phyloP scores from a whole-genome alignment of 2,888 invertebrate species.

The Drosophila anomelani region DNA sequence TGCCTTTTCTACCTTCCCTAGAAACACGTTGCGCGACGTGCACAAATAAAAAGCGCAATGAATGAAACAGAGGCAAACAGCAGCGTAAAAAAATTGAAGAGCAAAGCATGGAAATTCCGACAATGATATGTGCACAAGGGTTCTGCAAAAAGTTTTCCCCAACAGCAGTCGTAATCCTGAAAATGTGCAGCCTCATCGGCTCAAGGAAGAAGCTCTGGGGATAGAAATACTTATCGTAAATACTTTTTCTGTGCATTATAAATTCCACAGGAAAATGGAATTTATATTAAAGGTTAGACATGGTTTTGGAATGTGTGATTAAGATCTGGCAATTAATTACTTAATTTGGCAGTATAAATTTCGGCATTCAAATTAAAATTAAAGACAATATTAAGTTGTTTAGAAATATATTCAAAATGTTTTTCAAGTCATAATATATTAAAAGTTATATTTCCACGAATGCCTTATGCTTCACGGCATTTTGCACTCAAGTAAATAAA shows the following conservation, averaged over 20 bases:
- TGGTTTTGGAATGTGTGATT: too few relatives aligned
- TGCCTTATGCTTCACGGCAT: neutral
- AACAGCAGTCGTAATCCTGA: neutral
- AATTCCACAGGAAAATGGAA: neutral
- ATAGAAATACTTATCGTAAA: neutral
- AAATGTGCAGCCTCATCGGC: constrained; percentile 7
- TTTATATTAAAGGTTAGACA: too few relatives aligned
- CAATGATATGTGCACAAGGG: constrained; percentile 12
- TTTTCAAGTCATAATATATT: neutral
- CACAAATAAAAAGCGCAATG: constrained; percentile 28
- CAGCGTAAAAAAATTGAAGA: constrained; percentile 7
- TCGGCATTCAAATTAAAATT: neutral
- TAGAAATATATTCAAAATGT: neutral
- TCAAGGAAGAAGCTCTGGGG: neutral
- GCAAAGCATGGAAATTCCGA: constrained; percentile 14
- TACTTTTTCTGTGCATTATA: neutral
- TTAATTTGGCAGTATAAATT: too few relatives aligned
- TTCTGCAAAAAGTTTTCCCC: neutral
- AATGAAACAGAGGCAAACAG: constrained; percentile 3
- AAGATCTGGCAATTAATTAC: neutral
- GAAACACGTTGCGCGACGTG: constrained; percentile 29
- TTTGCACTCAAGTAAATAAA: neutral
- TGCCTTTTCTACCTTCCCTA: constrained; percentile 19
- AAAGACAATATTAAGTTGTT: neutral
- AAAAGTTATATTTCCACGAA: neutral